These are phyloP conservation scores for Psammodynastes pulverulentus DNA, from an alignment of 2,113 vertebrate species.

Conservation along the genomic window DNA sequence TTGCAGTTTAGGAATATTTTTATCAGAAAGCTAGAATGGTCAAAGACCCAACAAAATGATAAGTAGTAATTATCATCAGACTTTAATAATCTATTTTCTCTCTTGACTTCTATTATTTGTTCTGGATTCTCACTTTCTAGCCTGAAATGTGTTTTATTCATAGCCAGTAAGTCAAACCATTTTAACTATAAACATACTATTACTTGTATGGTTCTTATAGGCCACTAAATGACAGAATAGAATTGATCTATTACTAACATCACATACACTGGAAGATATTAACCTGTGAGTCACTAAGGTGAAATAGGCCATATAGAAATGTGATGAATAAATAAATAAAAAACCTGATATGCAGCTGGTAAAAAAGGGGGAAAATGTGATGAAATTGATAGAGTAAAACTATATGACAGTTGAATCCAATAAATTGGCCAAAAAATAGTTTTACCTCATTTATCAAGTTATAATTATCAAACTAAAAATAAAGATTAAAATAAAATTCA, in stretches of 20 bases:
- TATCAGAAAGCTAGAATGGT: neutral
- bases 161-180: neutral
- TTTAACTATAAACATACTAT: neutral
- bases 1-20: neutral
- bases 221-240: neutral
- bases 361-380: neutral
- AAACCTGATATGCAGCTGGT: neutral
- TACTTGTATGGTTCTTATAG: neutral
- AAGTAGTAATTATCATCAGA: neutral
- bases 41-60: neutral
- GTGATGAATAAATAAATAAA: neutral
- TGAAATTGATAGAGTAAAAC: neutral
- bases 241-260: neutral
- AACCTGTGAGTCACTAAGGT: neutral
- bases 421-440: neutral
- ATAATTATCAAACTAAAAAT: neutral
- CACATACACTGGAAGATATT: neutral
- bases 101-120: neutral
- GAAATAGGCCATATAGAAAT: neutral
- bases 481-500: neutral
- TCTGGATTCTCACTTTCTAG: neutral
- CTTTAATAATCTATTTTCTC: neutral
- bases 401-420: neutral
- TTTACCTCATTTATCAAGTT: neutral
- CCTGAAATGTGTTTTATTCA: neutral